Base-by-base conservation (phyloP, 1,140 invertebrate genomes). In the Panonychus citri region DNA sequence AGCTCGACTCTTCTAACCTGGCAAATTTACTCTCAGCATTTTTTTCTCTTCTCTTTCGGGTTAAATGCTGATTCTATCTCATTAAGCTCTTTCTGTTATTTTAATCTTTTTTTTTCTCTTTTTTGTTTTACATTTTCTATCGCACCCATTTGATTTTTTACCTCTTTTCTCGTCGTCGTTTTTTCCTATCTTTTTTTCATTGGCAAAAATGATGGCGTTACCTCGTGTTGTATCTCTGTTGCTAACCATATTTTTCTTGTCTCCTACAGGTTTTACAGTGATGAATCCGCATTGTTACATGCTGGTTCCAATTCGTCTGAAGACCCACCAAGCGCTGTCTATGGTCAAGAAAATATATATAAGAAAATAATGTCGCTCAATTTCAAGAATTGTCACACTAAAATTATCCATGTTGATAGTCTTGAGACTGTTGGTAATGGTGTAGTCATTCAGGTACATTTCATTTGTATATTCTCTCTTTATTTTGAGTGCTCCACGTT, bases 341-440 rank as follows among this genome's bases (percentile, higher is more conserved):
- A 88, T 64, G 91, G 87, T 12, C 86, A 90, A 67, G 81, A 85
- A 69, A 82, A 94, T 68, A 97, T 97, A 60, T 87, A 95, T 70
- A 82, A 91, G 69, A 83, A 85, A 65, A 95, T 97, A 62, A 81
- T 91, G 70, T 83, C 89, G 64, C 71, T 96, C 53, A 90, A 94
- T 71, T 95, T 95, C 70, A 77, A 80, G 30, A 89, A 96, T 71
- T 95, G 90, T 70, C 89, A 93, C 76, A 86, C 90, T 24, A 95
- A 94, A 72, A 95, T 96, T 64, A 82, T 82, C 61, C 88, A 93
- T 72, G 81, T 85, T 54, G 83, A 86, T 70, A 81, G 82, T 59
- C 85, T 90, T 67, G 81, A 83, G 8, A 95, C 90, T 37, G 75
- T 95, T 51, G 86, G 82, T 56, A 82, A 85, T 73, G 89, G 88